Evolutionary conservation across 2,113 vertebrate genomes (phyloP).

Genomic region (Dasyurus viverrinus): DNA sequence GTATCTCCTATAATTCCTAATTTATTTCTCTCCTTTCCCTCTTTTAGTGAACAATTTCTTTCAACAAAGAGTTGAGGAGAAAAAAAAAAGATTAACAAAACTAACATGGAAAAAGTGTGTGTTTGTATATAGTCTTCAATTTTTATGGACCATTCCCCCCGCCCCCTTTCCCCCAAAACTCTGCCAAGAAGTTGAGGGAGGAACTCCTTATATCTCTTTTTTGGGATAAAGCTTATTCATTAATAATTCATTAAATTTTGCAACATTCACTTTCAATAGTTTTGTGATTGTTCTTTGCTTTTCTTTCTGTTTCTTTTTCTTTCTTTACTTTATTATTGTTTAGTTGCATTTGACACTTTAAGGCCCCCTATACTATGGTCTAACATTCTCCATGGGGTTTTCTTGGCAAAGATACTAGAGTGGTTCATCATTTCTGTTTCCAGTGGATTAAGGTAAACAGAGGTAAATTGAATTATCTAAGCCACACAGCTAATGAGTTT

Average conservation of each 20-base stretch:
- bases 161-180: not conserved
- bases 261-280: not conserved
- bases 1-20: not conserved
- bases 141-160: not conserved
- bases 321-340: not conserved
- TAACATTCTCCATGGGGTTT: not conserved
- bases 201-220: not conserved
- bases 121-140: not conserved
- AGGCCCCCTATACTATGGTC: not conserved
- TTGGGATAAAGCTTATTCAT: not conserved
- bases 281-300: not conserved
- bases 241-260: not conserved
- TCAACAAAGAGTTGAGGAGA: not conserved
- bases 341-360: not conserved
- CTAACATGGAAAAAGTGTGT: not conserved
- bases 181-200: not conserved
- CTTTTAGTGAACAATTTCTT: not conserved
- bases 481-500: not conserved
- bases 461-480: not conserved
- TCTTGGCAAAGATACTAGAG: not conserved
- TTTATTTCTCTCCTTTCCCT: not conserved
- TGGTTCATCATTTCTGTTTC: not conserved
- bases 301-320: not conserved
- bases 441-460: not conserved
- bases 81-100: not conserved